Percentiles rank a stretch among this genome's conserved stretches.
Conservation (phyloP, 2,113 vertebrate genomes). For the Xerus inauris region DNA sequence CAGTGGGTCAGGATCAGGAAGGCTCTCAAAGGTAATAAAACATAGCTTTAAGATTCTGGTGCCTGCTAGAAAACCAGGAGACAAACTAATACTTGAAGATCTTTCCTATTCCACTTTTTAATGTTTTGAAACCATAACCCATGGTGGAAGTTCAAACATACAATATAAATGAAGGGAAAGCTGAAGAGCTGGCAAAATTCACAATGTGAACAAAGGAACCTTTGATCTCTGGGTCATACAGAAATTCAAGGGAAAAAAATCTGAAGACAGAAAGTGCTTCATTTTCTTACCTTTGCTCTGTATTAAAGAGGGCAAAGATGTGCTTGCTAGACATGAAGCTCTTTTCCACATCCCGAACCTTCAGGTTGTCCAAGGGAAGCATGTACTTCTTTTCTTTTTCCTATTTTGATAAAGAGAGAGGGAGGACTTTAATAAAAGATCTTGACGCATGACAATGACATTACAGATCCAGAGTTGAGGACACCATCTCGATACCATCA, state of each 20-base stretch:
- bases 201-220: background rate
- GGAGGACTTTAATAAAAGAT: constrained; percentile 52
- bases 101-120: background rate
- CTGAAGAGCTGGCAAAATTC: background rate
- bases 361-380: constrained; percentile 94
- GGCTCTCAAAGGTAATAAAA: constrained; percentile 5
- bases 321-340: constrained; percentile 93
- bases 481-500: constrained; percentile 9
- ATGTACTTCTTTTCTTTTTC: constrained; percentile 98
- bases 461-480: background rate
- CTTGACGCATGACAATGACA: constrained; percentile 28
- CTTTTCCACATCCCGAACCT: constrained; percentile 91
- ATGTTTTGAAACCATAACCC: constrained; percentile 6
- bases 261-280: background rate
- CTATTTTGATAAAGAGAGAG: constrained; percentile 80
- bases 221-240: background rate
- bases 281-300: constrained; percentile 90
- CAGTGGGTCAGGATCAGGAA: background rate
- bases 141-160: background rate
- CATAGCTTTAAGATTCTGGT: background rate
- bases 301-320: constrained; percentile 92
- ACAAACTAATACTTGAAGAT: background rate
- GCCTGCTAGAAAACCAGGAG: background rate
- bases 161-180: constrained; percentile 15
- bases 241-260: background rate